Conservation (phyloP, 2,888 invertebrate genomes). For the Xylocampa areola region DNA sequence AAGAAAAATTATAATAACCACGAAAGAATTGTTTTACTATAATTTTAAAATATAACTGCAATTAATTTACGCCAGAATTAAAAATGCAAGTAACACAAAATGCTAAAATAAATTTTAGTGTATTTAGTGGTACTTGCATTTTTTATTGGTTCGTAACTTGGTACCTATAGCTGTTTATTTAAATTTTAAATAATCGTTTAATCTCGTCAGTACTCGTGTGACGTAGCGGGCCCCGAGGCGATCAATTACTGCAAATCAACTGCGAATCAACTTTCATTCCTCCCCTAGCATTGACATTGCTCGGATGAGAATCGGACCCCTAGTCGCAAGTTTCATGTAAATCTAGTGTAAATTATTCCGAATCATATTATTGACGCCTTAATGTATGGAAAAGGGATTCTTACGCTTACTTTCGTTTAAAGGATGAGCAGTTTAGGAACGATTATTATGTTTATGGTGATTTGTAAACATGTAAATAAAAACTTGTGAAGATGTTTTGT, state of each 20-base stretch:
- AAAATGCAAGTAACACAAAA: too few relatives aligned
- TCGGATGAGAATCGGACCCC: slow-evolving; percentile 54
- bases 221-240: slow-evolving; percentile 67
- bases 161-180: slow-evolving; percentile 48
- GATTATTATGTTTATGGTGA: too few relatives aligned
- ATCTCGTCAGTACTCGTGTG: slow-evolving; percentile 54
- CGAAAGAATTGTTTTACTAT: too few relatives aligned
- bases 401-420: slow-evolving; percentile 8
- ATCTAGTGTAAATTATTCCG: slow-evolving; percentile 58
- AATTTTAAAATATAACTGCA: too few relatives aligned
- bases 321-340: slow-evolving; percentile 41
- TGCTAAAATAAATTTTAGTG: too few relatives aligned
- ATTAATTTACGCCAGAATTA: too few relatives aligned
- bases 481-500: too few relatives aligned
- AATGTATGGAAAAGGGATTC: slow-evolving; percentile 16
- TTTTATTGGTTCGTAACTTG: slow-evolving; percentile 3
- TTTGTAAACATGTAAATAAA: too few relatives aligned
- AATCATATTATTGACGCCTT: slow-evolving; percentile 34
- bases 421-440: not conserved
- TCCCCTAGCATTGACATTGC: slow-evolving; percentile 71
- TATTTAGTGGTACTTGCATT: too few relatives aligned
- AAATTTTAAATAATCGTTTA: slow-evolving; percentile 59
- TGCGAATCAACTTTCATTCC: slow-evolving; percentile 75
- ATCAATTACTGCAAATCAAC: slow-evolving; percentile 82
- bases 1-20: too few relatives aligned